Evolutionary conservation across 2,113 vertebrate species (phyloP).

Genomic region (Melospiza georgiana): DNA sequence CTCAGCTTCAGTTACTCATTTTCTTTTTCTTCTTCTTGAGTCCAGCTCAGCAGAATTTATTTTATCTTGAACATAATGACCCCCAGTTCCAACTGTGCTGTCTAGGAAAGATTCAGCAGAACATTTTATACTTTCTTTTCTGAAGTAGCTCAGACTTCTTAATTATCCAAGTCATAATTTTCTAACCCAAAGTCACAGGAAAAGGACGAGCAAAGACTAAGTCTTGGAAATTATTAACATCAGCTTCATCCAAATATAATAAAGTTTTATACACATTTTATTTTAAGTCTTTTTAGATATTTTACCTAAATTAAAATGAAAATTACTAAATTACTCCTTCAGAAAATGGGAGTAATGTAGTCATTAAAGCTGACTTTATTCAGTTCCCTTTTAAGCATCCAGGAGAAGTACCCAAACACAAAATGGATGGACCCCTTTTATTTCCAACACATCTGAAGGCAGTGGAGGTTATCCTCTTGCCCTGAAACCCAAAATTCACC

Average conservation of each 20-base stretch:
- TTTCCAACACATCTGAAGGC: not conserved
- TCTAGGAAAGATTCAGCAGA: not conserved
- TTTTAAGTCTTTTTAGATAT: not conserved
- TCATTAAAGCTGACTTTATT: not conserved
- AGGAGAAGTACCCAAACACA: not conserved
- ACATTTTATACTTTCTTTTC: not conserved
- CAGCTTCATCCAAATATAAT: not conserved
- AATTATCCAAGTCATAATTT: conserved; percentile 6
- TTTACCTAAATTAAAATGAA: not conserved
- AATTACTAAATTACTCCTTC: not conserved
- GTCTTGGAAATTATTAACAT: not conserved
- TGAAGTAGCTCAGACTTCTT: conserved; percentile 21
- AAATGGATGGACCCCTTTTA: not conserved
- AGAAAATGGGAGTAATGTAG: not conserved
- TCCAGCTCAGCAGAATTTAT: not conserved
- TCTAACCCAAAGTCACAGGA: not conserved
- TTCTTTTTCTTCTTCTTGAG: not conserved
- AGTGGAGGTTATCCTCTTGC: not conserved
- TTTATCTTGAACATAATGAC: not conserved
- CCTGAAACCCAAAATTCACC: not conserved
- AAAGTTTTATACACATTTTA: not conserved
- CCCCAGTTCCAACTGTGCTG: not conserved
- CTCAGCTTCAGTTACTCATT: not conserved
- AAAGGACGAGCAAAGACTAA: not conserved
- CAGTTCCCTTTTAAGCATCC: not conserved